These are phyloP conservation scores for Cotesia vestalis DNA, from an alignment of 1,140 invertebrate genomes.

Conservation along the genomic window DNA sequence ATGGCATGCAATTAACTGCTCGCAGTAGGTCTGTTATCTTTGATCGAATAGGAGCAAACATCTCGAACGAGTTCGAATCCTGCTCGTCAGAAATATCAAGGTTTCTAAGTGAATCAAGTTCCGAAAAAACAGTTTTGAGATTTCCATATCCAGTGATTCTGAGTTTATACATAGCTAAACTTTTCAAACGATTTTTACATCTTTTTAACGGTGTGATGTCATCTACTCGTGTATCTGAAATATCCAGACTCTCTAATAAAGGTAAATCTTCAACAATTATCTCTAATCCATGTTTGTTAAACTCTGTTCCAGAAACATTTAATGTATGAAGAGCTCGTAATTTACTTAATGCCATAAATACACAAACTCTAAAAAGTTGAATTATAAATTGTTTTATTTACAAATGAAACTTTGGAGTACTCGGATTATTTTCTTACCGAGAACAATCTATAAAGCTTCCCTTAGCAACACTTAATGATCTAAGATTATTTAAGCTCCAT, in stretches of 20 bases:
- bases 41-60: conserved; percentile 60
- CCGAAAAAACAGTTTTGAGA: conserved; percentile 68
- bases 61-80: conserved; percentile 64
- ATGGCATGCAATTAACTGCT: conserved; percentile 67
- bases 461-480: conserved; percentile 73
- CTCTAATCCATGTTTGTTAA: conserved; percentile 75
- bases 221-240: conserved; percentile 75
- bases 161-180: conserved; percentile 74
- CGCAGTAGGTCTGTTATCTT: conserved; percentile 67
- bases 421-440: conserved; percentile 50
- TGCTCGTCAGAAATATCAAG: conserved; percentile 76
- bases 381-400: background rate
- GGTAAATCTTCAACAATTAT: conserved; percentile 77
- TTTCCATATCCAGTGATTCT: conserved; percentile 64
- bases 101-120: conserved; percentile 70
- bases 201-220: conserved; percentile 74
- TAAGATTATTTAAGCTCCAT: conserved; percentile 77
- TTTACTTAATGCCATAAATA: conserved; percentile 67
- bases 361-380: conserved; percentile 61
- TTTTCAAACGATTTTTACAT: conserved; percentile 71
- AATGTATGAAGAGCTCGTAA: conserved; percentile 72
- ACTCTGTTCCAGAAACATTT: conserved; percentile 79
- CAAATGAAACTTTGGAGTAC: too few relatives aligned
- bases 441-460: conserved; percentile 72
- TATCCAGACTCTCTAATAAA: conserved; percentile 74